Base-by-base conservation (phyloP, 1,140 invertebrate species). In the Platorchestia sp. region DNA sequence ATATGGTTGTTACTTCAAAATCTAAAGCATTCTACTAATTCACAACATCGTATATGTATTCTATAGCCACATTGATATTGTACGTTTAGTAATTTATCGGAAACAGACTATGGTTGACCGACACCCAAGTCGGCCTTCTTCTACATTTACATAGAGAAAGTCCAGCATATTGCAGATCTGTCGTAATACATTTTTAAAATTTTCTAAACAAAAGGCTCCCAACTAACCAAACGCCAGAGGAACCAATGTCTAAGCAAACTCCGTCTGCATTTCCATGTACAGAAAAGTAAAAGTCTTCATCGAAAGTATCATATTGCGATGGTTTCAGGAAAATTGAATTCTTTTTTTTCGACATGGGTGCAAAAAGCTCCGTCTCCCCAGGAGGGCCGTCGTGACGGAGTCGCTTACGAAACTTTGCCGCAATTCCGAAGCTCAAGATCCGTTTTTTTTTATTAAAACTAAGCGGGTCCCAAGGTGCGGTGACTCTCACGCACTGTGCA, bases 361-460 rank as follows among this genome's bases (percentile, higher is more conserved):
- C 14, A 75, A 36, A 75, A 75, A 75, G 14, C 59, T 22, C 14
- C 59, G 59, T 75, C 59, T 10, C 59, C 3, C 59, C 59, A 36
- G 59, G 59, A 75, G 59, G 59, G 14, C 59, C 59, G 59, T 75
- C 59, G 59, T 75, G 59, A 75, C 59, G 59, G 36, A 75, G 27
- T 36, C 27, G 6, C 47, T 6, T 51, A 51, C 47, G 47, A 51
- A 51, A 51, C 27, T 75, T 75, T 75, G 59, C 59, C 59, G 59
- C 59, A 75, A 75, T 75, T 36, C 59, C 59, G 36, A 75, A 75
- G 27, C 59, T 75, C 59, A 75, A 75, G 14, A 75, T 75, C 59
- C 59, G 59, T 75, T 75, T 75, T 51, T n/a, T 51, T 75, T 75
- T 75, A 75, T 75, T 75, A 75, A 75, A 75, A 75, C 59, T 75